These are phyloP conservation scores for Cyprinodon variegatus DNA, from an alignment of 2,113 vertebrate species.

Conservation along the genomic window DNA sequence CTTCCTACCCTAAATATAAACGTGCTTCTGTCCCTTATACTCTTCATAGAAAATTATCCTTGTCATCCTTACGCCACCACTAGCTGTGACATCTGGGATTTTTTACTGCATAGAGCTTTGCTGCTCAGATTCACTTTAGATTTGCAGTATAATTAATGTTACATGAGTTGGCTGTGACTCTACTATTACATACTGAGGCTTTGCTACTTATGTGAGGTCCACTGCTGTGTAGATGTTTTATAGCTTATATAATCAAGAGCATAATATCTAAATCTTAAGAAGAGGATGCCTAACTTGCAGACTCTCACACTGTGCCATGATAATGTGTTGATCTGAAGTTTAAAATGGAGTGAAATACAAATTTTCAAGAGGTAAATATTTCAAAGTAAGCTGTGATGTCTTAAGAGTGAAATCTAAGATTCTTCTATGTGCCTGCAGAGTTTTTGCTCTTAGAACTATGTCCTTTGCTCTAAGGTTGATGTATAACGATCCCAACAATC, in stretches of 20 bases:
- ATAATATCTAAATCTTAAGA: background rate
- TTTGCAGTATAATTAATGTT: background rate
- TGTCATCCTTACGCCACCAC: slow-evolving; percentile 32
- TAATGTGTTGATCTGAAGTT: background rate
- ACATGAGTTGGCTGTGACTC: background rate
- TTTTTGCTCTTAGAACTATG: too few species aligned
- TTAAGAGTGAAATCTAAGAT: background rate
- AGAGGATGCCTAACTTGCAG: background rate
- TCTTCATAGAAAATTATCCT: slow-evolving; percentile 33
- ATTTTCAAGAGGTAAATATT: background rate
- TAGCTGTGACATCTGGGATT: slow-evolving; percentile 29
- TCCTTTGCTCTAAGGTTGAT: too few species aligned
- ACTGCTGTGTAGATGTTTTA: background rate
- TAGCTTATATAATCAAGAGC: background rate
- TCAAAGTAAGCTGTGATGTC: background rate
- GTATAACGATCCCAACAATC: background rate
- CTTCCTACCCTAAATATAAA: slow-evolving; percentile 56
- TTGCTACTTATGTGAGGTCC: background rate
- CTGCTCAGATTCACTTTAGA: slow-evolving; percentile 2
- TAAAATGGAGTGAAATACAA: background rate
- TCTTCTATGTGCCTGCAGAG: background rate
- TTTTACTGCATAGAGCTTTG: slow-evolving; percentile 29
- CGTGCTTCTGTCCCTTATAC: slow-evolving; percentile 55
- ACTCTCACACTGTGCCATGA: background rate
- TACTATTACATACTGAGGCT: background rate